phyloP scores from a whole-genome alignment of 2,113 vertebrate species.

The Serilophus lunatus region DNA sequence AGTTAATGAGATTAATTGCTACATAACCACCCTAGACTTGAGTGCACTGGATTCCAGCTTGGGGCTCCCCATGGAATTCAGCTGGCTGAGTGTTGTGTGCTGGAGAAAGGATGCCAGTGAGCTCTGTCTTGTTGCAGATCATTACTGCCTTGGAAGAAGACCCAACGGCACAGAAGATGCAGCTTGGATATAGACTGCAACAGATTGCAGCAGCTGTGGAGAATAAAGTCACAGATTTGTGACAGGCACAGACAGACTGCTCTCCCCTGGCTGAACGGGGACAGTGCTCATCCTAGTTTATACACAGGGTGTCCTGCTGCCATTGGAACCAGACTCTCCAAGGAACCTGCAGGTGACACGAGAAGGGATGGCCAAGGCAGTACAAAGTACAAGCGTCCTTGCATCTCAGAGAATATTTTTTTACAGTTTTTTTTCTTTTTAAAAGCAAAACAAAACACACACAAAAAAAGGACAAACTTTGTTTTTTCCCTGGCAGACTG shows the following conservation, averaged over 20 bases:
- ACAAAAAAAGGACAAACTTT: neutral
- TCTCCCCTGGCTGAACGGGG: constrained; percentile 10
- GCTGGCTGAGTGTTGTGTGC: neutral
- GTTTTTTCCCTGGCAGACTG: constrained; percentile 9
- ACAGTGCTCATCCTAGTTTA: constrained; percentile 2
- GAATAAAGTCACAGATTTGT: constrained; percentile 98
- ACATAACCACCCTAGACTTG: neutral
- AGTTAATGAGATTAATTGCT: neutral
- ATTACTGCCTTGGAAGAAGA: constrained; percentile 95
- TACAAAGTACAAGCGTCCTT: constrained; percentile 48
- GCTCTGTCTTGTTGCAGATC: constrained; percentile 79
- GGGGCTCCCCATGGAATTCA: neutral
- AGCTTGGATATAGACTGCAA: constrained; percentile 94
- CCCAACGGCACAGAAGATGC: constrained; percentile 95
- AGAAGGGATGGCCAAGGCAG: constrained; percentile 31
- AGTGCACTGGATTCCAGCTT: neutral
- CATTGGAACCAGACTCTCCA: constrained; percentile 14
- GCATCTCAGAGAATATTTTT: constrained; percentile 68
- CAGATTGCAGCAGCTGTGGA: constrained; percentile 97
- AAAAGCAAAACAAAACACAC: neutral
- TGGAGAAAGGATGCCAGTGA: neutral
- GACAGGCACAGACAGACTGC: constrained; percentile 66
- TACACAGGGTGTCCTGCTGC: constrained; percentile 40
- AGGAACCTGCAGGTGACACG: neutral
- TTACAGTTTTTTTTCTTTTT: constrained; percentile 49